These are phyloP conservation scores for Theodoxus fluviatilis DNA, from an alignment of 2,888 invertebrate species.

Conservation along the genomic window DNA sequence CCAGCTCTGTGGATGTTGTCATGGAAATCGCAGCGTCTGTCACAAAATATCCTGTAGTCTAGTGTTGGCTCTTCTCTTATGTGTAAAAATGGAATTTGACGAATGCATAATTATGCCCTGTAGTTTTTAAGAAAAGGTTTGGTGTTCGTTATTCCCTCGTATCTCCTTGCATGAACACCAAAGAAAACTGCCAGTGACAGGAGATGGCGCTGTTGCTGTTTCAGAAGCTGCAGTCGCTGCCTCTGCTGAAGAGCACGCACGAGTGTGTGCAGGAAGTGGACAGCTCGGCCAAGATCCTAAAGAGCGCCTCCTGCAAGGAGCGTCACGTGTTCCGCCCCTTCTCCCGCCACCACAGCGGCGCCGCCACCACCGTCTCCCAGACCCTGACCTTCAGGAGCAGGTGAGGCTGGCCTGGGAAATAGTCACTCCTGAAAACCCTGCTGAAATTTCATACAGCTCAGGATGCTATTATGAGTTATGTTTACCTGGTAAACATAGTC, in stretches of 20 bases:
- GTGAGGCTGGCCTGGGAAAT: conserved; percentile 71
- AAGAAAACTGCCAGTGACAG: not conserved
- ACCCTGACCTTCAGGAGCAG: conserved; percentile 68
- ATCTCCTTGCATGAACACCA: too few species aligned
- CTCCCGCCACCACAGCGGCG: conserved; percentile 69
- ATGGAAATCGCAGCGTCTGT: too few species aligned
- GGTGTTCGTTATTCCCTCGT: too few species aligned
- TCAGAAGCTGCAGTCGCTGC: conserved; percentile 55
- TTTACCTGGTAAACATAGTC: too few species aligned
- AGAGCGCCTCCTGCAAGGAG: conserved; percentile 75
- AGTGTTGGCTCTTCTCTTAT: too few species aligned
- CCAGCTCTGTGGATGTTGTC: too few species aligned
- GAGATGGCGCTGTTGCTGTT: not conserved
- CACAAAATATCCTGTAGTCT: too few species aligned
- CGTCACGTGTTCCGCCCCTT: conserved; percentile 79
- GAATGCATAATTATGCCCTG: not conserved
- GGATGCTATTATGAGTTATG: too few species aligned
- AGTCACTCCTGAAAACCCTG: too few species aligned
- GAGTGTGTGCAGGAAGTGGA: conserved; percentile 75
- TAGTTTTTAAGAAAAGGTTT: too few species aligned
- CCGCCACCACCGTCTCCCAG: conserved; percentile 65
- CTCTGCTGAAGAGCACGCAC: conserved; percentile 68
- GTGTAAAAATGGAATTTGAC: too few species aligned
- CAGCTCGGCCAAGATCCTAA: conserved; percentile 73
- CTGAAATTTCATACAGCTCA: too few species aligned